Percentiles rank a stretch among this genome's conserved stretches.
phyloP scores from a whole-genome alignment of 2,888 invertebrate species.

The Netelia melanura region DNA sequence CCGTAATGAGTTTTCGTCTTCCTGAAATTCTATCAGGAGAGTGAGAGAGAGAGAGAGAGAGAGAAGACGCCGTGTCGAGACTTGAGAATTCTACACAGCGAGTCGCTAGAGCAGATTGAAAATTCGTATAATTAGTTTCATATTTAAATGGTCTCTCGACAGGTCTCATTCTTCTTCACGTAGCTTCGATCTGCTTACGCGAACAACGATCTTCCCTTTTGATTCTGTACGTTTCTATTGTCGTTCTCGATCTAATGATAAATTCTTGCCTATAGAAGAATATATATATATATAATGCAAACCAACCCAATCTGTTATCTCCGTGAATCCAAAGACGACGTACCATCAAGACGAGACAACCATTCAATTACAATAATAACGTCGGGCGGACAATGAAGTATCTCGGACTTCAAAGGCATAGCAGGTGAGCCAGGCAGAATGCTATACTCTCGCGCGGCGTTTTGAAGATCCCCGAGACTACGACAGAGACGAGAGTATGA shows the following conservation, averaged over 20 bases:
- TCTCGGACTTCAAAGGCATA: conserved; percentile 75
- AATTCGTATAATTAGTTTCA: neutral
- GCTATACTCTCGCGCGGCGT: conserved; percentile 3
- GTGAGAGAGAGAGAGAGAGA: too few species aligned
- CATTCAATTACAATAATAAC: conserved; percentile 81
- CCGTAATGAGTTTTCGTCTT: neutral
- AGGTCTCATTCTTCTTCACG: neutral
- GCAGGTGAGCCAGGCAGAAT: conserved; percentile 72
- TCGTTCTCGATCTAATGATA: neutral
- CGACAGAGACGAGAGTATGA: conserved; percentile 50
- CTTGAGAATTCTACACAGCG: too few species aligned
- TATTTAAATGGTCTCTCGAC: neutral
- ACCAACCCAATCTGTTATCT: conserved; percentile 13
- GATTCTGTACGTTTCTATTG: neutral
- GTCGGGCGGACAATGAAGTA: conserved; percentile 76
- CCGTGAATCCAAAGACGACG: conserved; percentile 27
- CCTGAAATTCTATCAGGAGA: neutral
- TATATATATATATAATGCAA: neutral
- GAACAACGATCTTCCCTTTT: neutral
- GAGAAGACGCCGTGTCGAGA: too few species aligned
- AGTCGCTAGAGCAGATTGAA: too few species aligned
- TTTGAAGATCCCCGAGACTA: conserved; percentile 3
- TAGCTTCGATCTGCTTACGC: neutral
- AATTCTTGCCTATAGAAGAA: neutral
- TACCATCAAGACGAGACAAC: conserved; percentile 72